A percentile compares a stretch with the other conserved stretches of the same genome.
phyloP scores from a whole-genome alignment of 1,140 invertebrate genomes.

The Geopemphigus sp. region DNA sequence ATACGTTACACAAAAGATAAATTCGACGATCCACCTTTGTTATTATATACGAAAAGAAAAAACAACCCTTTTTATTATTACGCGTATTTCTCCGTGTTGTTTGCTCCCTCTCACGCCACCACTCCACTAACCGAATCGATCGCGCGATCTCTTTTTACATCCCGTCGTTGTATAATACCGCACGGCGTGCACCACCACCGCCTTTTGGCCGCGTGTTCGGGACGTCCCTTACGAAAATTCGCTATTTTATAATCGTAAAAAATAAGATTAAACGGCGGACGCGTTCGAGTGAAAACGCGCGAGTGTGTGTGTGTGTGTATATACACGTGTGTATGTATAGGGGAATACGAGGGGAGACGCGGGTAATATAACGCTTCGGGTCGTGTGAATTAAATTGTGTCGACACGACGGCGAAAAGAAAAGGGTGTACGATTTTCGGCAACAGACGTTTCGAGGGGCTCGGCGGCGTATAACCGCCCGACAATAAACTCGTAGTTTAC shows the following conservation, averaged over 20 bases:
- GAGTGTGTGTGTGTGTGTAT: too few species aligned
- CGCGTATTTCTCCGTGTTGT: constrained; percentile 2
- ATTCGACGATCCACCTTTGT: neutral
- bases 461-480: too few species aligned
- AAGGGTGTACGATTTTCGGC: constrained; percentile 32
- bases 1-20: constrained; percentile 28
- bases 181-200: constrained; percentile 9
- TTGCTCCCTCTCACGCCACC: neutral
- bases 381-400: constrained; percentile 44
- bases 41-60: neutral
- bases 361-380: constrained; percentile 25
- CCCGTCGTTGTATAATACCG: neutral
- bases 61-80: constrained; percentile 28
- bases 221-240: neutral
- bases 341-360: neutral
- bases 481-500: neutral
- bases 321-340: too few species aligned
- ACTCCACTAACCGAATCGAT: constrained; percentile 24
- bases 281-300: constrained; percentile 25
- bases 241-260: constrained; percentile 29
- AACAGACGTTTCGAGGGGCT: constrained; percentile 12
- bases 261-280: constrained; percentile 12
- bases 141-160: constrained; percentile 21
- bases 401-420: neutral
- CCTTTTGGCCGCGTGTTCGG: neutral